Evolutionary conservation across 1,140 invertebrate species (phyloP).

Genomic region (Polyergus mexicanus): DNA sequence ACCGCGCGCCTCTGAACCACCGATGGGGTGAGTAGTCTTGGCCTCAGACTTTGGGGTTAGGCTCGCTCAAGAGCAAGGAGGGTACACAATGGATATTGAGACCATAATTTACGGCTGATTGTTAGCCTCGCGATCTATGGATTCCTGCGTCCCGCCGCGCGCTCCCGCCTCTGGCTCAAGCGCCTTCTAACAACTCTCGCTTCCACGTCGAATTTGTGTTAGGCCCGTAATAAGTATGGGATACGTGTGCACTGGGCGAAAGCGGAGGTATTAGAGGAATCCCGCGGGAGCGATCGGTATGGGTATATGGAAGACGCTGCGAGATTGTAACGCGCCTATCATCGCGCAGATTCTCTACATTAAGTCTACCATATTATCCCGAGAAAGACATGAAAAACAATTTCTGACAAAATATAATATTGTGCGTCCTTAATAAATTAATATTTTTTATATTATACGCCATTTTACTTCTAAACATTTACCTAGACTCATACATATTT

Average conservation of each 20-base stretch:
- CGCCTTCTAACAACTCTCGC: slow-evolving; percentile 77
- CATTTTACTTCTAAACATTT: background rate
- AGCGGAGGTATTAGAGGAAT: slow-evolving; percentile 61
- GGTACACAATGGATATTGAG: slow-evolving; percentile 87
- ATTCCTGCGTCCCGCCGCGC: slow-evolving; percentile 81
- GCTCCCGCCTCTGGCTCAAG: slow-evolving; percentile 50
- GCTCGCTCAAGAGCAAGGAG: slow-evolving; percentile 80
- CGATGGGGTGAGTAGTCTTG: slow-evolving; percentile 84
- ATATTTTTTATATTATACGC: background rate
- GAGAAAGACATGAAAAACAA: background rate
- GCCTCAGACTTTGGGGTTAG: slow-evolving; percentile 85
- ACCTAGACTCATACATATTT: background rate
- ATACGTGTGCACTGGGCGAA: slow-evolving; percentile 35
- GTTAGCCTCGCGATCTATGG: slow-evolving; percentile 86
- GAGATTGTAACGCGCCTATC: slow-evolving; percentile 33
- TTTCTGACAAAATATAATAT: background rate
- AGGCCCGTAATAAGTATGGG: slow-evolving; percentile 75
- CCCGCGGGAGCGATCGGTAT: slow-evolving; percentile 54
- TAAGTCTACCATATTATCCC: background rate
- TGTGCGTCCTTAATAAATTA: background rate
- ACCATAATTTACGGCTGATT: slow-evolving; percentile 87
- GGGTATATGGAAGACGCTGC: slow-evolving; percentile 55
- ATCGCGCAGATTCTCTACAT: background rate
- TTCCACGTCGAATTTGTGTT: slow-evolving; percentile 82
- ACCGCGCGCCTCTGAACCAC: slow-evolving; percentile 52